phyloP scores from a whole-genome alignment of 2,888 invertebrate species.

The Trichopria drosophilae region DNA sequence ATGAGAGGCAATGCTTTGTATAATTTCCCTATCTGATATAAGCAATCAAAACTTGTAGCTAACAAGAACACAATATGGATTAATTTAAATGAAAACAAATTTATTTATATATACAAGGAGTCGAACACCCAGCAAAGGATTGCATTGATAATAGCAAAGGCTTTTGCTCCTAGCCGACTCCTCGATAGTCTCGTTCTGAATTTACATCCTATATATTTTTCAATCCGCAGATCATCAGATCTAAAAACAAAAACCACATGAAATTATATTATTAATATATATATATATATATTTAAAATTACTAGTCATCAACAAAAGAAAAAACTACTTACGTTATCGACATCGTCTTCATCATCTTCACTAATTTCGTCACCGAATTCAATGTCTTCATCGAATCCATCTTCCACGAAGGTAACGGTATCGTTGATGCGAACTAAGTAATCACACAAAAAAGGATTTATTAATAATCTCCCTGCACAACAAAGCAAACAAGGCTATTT shows the following conservation, averaged over 20 bases:
- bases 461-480: not conserved
- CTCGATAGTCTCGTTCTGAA: constrained; percentile 22
- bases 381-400: constrained; percentile 94
- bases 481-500: constrained; percentile 17
- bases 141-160: too few species aligned
- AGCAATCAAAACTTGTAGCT: too few species aligned
- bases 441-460: constrained; percentile 30
- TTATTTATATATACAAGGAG: constrained; percentile 50
- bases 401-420: constrained; percentile 91
- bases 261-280: not conserved
- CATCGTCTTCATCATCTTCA: constrained; percentile 80
- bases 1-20: too few species aligned
- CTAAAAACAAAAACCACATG: constrained; percentile 36
- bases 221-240: constrained; percentile 46
- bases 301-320: too few species aligned
- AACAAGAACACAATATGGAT: constrained; percentile 41
- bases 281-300: not conserved
- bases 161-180: too few species aligned
- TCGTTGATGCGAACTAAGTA: constrained; percentile 91
- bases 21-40: too few species aligned
- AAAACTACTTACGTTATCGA: constrained; percentile 57
- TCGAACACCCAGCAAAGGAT: constrained; percentile 27
- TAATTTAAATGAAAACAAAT: constrained; percentile 44
- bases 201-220: constrained; percentile 10
- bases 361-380: constrained; percentile 95